Conservation (phyloP, 2,888 invertebrate genomes). For the Trichogramma evanescens region DNA sequence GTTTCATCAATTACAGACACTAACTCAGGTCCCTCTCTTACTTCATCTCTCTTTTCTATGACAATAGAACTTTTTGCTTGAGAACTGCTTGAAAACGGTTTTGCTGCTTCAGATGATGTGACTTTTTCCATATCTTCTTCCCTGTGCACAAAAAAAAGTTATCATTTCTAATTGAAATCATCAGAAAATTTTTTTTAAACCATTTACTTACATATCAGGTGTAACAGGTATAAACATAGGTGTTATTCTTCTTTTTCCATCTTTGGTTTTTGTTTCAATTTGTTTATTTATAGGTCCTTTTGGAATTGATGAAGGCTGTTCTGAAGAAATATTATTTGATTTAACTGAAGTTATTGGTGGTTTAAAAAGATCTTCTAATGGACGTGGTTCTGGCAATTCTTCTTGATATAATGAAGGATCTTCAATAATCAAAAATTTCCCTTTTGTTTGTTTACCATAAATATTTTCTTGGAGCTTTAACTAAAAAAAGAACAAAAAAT, state of each 20-base stretch:
- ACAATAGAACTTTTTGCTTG: slow-evolving; percentile 74
- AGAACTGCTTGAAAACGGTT: slow-evolving; percentile 69
- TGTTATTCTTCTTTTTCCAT: slow-evolving; percentile 91
- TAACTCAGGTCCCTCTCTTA: slow-evolving; percentile 24
- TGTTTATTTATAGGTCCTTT: slow-evolving; percentile 77
- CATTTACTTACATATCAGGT: slow-evolving; percentile 52
- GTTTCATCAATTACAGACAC: slow-evolving; percentile 2
- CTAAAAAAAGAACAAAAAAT: background rate
- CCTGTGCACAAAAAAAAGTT: background rate
- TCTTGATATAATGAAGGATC: slow-evolving; percentile 24
- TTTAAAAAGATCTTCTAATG: slow-evolving; percentile 25
- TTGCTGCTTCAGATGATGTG: slow-evolving; percentile 32
- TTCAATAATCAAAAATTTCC: too few relatives aligned
- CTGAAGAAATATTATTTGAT: slow-evolving; percentile 21
- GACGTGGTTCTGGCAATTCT: slow-evolving; percentile 30
- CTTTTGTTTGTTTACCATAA: too few relatives aligned
- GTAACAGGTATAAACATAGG: slow-evolving; percentile 85
- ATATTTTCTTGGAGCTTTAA: too few relatives aligned
- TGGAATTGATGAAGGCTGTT: slow-evolving; percentile 37
- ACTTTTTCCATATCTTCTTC: slow-evolving; percentile 10
- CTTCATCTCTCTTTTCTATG: slow-evolving; percentile 67
- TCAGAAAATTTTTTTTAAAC: background rate
- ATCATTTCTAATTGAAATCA: background rate
- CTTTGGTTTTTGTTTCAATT: slow-evolving; percentile 88
- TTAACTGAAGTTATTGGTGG: slow-evolving; percentile 25